These are phyloP conservation scores for Crocidura indochinensis DNA, from an alignment of 2,797 vertebrate species.

Conservation along the genomic window DNA sequence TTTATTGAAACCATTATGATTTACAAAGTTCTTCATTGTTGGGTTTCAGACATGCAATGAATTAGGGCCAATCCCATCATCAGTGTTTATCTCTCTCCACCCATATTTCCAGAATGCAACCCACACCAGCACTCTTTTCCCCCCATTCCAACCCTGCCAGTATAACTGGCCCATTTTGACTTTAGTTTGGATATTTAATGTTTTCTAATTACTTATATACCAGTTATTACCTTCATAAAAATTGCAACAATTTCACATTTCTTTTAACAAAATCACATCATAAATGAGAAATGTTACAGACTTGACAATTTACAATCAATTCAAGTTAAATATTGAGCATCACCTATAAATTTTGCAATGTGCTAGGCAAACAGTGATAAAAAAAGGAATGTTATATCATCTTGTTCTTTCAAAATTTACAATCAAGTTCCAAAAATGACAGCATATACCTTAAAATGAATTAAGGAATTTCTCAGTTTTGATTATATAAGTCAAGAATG, in stretches of 20 bases:
- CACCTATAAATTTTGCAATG: not conserved
- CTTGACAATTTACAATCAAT: not conserved
- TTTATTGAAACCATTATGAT: too few relatives aligned
- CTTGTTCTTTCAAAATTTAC: not conserved
- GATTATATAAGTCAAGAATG: slow-evolving; percentile 39
- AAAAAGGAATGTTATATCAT: slow-evolving; percentile 3
- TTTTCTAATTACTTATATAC: not conserved
- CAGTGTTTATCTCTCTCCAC: too few relatives aligned
- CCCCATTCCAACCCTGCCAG: too few relatives aligned
- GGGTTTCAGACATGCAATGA: too few relatives aligned
- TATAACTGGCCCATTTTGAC: too few relatives aligned
- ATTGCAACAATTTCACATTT: slow-evolving; percentile 27
- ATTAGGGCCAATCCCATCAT: too few relatives aligned
- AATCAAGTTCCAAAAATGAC: slow-evolving; percentile 42
- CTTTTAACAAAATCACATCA: slow-evolving; percentile 41
- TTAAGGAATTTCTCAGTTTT: slow-evolving; percentile 40
- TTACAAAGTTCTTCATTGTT: too few relatives aligned
- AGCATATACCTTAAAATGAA: not conserved
- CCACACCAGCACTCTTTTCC: too few relatives aligned
- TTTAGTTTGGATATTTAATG: too few relatives aligned
- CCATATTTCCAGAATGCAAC: too few relatives aligned
- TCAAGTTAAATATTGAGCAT: slow-evolving; percentile 22
- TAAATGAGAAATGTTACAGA: not conserved
- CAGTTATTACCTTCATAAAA: slow-evolving; percentile 28
- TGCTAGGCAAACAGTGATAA: not conserved